phyloP scores from a whole-genome alignment of 2,797 vertebrate genomes.

The Spinus pinus region DNA sequence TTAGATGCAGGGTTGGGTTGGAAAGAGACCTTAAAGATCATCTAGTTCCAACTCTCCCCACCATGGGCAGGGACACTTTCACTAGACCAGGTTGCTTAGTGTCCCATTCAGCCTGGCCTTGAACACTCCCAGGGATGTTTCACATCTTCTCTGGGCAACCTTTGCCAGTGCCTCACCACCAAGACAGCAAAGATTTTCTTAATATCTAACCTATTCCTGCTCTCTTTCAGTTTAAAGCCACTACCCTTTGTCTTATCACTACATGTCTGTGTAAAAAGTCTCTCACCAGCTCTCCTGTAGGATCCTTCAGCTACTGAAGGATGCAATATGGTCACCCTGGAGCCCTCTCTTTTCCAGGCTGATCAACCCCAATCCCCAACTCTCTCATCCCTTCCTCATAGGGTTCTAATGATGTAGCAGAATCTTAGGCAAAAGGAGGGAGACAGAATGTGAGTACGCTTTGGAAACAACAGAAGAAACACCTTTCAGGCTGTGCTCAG shows the following conservation, averaged over 20 bases:
- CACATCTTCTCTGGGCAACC: not conserved
- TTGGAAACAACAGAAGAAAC: not conserved
- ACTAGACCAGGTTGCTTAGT: not conserved
- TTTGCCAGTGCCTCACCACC: not conserved
- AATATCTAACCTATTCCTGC: not conserved
- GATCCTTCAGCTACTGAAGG: fast-evolving
- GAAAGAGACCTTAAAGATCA: not conserved
- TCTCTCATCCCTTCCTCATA: not conserved
- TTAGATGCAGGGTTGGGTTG: not conserved
- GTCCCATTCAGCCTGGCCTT: not conserved
- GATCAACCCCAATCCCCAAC: not conserved
- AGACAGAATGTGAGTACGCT: not conserved
- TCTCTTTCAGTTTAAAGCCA: not conserved
- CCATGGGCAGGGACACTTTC: not conserved
- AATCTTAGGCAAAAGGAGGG: not conserved
- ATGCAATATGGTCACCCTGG: not conserved
- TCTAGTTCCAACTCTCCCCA: not conserved
- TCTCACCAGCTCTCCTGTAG: not conserved
- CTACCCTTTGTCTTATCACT: not conserved
- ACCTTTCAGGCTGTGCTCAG: not conserved
- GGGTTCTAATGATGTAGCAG: too few species aligned
- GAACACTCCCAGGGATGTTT: not conserved
- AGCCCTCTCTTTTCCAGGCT: not conserved
- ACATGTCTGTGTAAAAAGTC: not conserved
- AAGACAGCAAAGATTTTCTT: not conserved